These are phyloP conservation scores for Empidonax traillii DNA, from an alignment of 2,113 vertebrate species.

Conservation along the genomic window DNA sequence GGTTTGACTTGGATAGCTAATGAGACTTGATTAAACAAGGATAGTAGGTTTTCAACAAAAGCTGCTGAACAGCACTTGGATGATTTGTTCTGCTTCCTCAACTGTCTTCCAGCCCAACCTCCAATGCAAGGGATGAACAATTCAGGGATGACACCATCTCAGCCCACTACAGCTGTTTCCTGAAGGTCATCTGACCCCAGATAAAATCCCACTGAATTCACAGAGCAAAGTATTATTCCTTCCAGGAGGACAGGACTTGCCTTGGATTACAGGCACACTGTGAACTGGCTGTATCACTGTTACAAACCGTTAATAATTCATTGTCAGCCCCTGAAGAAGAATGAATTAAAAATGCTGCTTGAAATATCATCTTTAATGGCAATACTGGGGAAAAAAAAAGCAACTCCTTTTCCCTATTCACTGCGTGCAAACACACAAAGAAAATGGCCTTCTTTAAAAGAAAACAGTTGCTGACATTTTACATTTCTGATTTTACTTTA, in stretches of 20 bases:
- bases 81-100: background rate
- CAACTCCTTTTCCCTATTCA: background rate
- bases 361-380: constrained; percentile 26
- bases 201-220: background rate
- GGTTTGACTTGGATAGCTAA: background rate
- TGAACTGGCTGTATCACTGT: background rate
- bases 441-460: background rate
- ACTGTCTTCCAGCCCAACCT: background rate
- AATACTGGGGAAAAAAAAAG: background rate
- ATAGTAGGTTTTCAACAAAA: background rate
- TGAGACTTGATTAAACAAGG: background rate
- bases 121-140: background rate
- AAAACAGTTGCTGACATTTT: constrained; percentile 60
- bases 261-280: background rate
- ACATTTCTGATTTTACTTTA: constrained; percentile 31
- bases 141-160: background rate
- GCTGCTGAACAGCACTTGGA: background rate
- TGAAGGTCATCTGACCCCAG: background rate
- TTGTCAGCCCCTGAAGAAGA: background rate
- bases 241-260: background rate
- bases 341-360: constrained; percentile 54
- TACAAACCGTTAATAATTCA: constrained; percentile 53
- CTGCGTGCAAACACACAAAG: background rate
- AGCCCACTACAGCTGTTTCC: background rate
- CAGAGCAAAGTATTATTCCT: background rate